Evolutionary conservation across 2,113 vertebrate species (phyloP).

Genomic region (Gobiocypris rarus): DNA sequence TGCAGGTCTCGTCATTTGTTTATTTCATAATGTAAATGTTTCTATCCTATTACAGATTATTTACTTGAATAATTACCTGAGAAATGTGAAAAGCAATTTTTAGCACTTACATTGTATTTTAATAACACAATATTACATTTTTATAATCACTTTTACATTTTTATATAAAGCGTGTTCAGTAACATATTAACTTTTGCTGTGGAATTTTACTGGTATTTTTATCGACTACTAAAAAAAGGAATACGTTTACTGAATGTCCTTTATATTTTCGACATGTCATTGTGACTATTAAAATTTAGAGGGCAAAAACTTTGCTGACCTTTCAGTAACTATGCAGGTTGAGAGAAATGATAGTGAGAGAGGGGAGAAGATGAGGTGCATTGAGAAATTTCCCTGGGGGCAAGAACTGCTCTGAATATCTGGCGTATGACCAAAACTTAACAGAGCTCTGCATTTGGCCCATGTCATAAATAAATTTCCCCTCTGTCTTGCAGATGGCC

Average conservation of each 20-base stretch:
- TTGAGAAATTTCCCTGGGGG: constrained; percentile 25
- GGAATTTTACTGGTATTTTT: background rate
- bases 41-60: background rate
- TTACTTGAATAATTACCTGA: background rate
- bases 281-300: background rate
- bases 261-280: background rate
- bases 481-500: constrained; percentile 82
- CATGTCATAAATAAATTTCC: constrained; percentile 50
- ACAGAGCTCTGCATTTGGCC: constrained; percentile 37
- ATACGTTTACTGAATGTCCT: background rate
- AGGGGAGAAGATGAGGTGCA: constrained; percentile 6
- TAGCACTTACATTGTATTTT: too few species aligned
- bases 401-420: constrained; percentile 1
- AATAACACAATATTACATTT: too few species aligned
- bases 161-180: background rate
- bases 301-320: constrained; percentile 32
- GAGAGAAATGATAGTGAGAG: background rate
- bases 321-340: constrained; percentile 24
- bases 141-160: too few species aligned
- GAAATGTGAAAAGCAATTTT: background rate
- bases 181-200: background rate
- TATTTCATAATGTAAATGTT: background rate
- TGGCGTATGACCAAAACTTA: constrained; percentile 24
- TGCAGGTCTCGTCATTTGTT: background rate
- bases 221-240: background rate